Evolutionary conservation across 64 coral and sea anemone genomes (phyloP).

Genomic region (Montipora efflorescens): DNA sequence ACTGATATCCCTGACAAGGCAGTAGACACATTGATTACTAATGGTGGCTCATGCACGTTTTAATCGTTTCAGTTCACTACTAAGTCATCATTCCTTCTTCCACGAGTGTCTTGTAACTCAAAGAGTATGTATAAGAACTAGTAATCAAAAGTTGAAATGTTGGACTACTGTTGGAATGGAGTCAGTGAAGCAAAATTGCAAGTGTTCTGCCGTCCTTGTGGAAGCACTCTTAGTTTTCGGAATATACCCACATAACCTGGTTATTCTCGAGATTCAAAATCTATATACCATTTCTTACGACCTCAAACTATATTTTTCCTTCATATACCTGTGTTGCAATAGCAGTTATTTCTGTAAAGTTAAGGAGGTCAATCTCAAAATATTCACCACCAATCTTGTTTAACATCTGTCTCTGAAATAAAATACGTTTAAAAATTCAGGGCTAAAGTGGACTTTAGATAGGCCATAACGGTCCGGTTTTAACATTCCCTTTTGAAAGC

Average conservation of each 20-base stretch:
- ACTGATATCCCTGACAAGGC: slow-evolving; percentile 25
- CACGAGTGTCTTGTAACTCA: not conserved
- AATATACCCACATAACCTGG: too few relatives aligned
- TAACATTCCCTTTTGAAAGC: too few relatives aligned
- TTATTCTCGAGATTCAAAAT: too few relatives aligned
- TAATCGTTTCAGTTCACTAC: too few relatives aligned
- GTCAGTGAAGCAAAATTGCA: too few relatives aligned
- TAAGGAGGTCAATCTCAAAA: slow-evolving; percentile 81
- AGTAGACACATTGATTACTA: not conserved
- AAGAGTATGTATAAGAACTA: too few relatives aligned
- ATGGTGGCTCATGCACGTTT: too few relatives aligned
- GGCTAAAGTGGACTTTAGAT: too few relatives aligned
- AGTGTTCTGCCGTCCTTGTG: too few relatives aligned
- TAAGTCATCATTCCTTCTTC: not conserved
- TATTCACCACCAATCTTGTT: slow-evolving; percentile 63
- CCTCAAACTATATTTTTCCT: not conserved
- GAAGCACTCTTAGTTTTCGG: too few relatives aligned
- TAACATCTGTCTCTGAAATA: slow-evolving; percentile 31
- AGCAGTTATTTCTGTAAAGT: slow-evolving; percentile 80
- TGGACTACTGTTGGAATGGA: too few relatives aligned
- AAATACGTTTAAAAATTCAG: not conserved
- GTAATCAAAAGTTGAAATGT: too few relatives aligned
- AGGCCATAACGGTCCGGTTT: not conserved
- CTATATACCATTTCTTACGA: not conserved
- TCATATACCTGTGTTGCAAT: slow-evolving; percentile 78